phyloP scores from a whole-genome alignment of 2,113 vertebrate species.

The Gambusia affinis region DNA sequence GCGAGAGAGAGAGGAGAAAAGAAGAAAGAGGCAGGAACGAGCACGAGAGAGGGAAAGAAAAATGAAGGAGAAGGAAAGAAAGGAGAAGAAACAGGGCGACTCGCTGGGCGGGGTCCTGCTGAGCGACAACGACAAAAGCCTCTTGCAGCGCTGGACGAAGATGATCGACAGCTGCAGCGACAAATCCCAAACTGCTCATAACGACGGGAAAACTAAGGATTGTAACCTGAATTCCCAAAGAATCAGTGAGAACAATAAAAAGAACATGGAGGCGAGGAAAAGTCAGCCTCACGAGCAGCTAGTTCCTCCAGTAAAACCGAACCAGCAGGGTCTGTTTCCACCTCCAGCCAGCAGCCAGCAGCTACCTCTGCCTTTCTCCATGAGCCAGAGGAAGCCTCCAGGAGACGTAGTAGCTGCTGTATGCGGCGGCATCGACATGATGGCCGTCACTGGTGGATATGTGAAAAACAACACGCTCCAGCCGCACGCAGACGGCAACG shows the following conservation, averaged over 20 bases:
- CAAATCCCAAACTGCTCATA: conserved; percentile 55
- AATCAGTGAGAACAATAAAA: conserved; percentile 39
- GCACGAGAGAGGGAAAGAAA: conserved; percentile 86
- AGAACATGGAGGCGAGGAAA: conserved; percentile 58
- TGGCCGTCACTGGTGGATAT: conserved; percentile 51
- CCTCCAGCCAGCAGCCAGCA: conserved; percentile 53
- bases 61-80: conserved; percentile 83
- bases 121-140: conserved; percentile 90
- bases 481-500: conserved; percentile 48
- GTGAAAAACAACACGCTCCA: conserved; percentile 70
- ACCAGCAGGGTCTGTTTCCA: conserved; percentile 64
- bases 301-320: conserved; percentile 54
- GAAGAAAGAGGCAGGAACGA: conserved; percentile 86
- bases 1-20: conserved; percentile 90
- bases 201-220: conserved; percentile 54
- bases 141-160: conserved; percentile 89
- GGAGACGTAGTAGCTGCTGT: conserved; percentile 62
- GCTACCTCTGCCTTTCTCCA: conserved; percentile 60
- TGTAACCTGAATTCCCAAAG: conserved; percentile 38
- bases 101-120: conserved; percentile 84
- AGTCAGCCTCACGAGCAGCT: conserved; percentile 63
- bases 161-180: conserved; percentile 83
- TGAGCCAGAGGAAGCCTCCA: conserved; percentile 66
- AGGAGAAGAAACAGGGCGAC: conserved; percentile 79
- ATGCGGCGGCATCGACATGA: conserved; percentile 58